Evolutionary conservation across 2,797 vertebrate genomes (phyloP).

Genomic region (Sebastes alutus): DNA sequence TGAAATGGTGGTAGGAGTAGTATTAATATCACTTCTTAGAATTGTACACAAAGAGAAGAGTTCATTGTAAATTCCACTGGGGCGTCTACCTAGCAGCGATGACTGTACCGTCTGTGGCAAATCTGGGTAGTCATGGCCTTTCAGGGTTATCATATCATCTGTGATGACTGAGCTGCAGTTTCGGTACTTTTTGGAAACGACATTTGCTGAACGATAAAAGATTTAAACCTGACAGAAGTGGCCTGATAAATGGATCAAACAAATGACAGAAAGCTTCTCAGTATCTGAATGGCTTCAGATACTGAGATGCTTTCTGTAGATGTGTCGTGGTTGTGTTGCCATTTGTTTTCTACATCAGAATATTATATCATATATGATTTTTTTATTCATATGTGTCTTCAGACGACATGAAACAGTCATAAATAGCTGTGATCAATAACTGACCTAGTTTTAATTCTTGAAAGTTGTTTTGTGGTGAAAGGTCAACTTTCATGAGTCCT

Average conservation of each 20-base stretch:
- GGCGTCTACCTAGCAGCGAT: background rate
- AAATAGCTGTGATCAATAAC: background rate
- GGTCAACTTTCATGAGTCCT: background rate
- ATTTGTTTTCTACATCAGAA: background rate
- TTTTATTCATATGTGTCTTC: background rate
- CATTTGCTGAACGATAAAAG: background rate
- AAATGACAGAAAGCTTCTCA: background rate
- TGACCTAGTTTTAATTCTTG: background rate
- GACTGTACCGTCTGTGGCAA: constrained; percentile 2
- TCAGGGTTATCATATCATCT: constrained; percentile 36
- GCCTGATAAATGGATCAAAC: constrained; percentile 12
- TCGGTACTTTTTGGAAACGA: constrained; percentile 28
- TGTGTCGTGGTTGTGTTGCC: background rate
- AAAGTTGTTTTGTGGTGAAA: background rate
- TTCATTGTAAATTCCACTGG: constrained; percentile 19
- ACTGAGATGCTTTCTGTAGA: background rate
- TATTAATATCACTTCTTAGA: constrained; percentile 4
- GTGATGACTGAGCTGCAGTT: constrained; percentile 21
- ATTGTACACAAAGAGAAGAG: background rate
- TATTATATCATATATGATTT: background rate
- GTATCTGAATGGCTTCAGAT: background rate
- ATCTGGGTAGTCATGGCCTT: background rate
- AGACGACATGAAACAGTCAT: background rate
- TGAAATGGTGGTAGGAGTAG: background rate
- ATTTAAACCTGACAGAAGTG: background rate